Conservation (phyloP, 1,140 invertebrate species). For the Stegodyphus mimosarum region DNA sequence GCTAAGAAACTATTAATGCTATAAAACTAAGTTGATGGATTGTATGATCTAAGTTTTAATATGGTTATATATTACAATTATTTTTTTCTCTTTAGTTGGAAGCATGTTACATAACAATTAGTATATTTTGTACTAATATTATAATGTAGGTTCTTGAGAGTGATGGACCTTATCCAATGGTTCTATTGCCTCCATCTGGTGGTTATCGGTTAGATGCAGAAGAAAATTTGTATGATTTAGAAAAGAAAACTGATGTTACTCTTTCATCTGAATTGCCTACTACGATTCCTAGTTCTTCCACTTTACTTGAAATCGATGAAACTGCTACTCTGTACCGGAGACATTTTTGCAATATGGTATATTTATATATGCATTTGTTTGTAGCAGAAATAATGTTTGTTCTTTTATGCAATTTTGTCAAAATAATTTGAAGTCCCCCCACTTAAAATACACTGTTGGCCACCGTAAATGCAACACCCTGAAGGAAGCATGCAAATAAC, state of each 20-base stretch:
- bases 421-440: too few relatives aligned
- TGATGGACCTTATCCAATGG: constrained; percentile 82
- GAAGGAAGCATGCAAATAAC: too few relatives aligned
- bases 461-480: too few relatives aligned
- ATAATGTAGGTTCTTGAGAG: constrained; percentile 21
- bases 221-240: constrained; percentile 63
- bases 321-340: constrained; percentile 91
- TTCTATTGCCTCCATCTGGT: constrained; percentile 81
- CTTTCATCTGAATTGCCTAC: not conserved
- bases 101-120: not conserved
- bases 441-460: too few relatives aligned
- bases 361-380: constrained; percentile 64
- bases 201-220: constrained; percentile 93
- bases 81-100: not conserved
- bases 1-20: too few relatives aligned
- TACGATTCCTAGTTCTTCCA: constrained; percentile 69
- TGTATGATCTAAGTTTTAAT: too few relatives aligned
- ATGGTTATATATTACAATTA: too few relatives aligned
- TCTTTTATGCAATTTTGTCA: too few relatives aligned
- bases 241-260: not conserved
- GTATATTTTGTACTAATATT: not conserved
- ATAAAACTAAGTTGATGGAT: too few relatives aligned
- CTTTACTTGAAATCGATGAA: constrained; percentile 86
- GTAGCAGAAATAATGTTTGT: too few relatives aligned
- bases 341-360: constrained; percentile 89